Conservation (phyloP, 2,888 invertebrate species). For the Panopea generosa region DNA sequence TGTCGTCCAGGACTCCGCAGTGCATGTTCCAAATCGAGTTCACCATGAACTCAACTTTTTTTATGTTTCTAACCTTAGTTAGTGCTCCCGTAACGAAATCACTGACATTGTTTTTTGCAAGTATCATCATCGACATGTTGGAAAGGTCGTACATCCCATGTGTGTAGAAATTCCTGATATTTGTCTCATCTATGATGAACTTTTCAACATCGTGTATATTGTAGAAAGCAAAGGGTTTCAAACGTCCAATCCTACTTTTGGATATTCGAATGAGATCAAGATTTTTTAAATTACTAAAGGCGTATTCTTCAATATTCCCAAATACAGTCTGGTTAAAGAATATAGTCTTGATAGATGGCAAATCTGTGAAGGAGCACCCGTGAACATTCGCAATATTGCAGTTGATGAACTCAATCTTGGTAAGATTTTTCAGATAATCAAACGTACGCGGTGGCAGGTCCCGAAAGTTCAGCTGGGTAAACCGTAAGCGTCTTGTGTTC, state of each 20-base stretch:
- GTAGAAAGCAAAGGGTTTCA: slow-evolving; percentile 52
- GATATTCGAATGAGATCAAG: slow-evolving; percentile 29
- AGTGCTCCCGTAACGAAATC: slow-evolving; percentile 45
- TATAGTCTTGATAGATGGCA: slow-evolving; percentile 27
- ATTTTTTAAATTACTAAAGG: slow-evolving; percentile 41
- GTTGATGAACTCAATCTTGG: slow-evolving; percentile 42
- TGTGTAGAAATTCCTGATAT: slow-evolving; percentile 48
- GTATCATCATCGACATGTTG: slow-evolving; percentile 20
- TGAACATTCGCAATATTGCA: slow-evolving; percentile 42
- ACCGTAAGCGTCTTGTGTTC: slow-evolving; percentile 32
- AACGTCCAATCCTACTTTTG: slow-evolving; percentile 42
- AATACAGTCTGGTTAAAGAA: slow-evolving; percentile 46
- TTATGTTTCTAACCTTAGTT: slow-evolving; percentile 14
- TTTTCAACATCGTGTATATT: slow-evolving; percentile 13
- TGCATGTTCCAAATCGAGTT: slow-evolving; percentile 56
- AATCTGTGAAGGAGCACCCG: slow-evolving; percentile 42
- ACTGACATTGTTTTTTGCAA: slow-evolving; percentile 41
- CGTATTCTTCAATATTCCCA: slow-evolving; percentile 53
- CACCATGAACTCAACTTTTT: slow-evolving; percentile 12
- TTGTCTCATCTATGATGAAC: slow-evolving; percentile 31
- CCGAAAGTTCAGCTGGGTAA: slow-evolving; percentile 44
- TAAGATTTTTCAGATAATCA: slow-evolving; percentile 34
- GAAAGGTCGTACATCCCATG: slow-evolving; percentile 38
- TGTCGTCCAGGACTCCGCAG: slow-evolving; percentile 36
- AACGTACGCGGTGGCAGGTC: slow-evolving; percentile 51